Evolutionary conservation across 2,888 invertebrate species (phyloP), one percentile per base, ranked within the genome.

Genomic region (Cecidostiba fungosa): DNA sequence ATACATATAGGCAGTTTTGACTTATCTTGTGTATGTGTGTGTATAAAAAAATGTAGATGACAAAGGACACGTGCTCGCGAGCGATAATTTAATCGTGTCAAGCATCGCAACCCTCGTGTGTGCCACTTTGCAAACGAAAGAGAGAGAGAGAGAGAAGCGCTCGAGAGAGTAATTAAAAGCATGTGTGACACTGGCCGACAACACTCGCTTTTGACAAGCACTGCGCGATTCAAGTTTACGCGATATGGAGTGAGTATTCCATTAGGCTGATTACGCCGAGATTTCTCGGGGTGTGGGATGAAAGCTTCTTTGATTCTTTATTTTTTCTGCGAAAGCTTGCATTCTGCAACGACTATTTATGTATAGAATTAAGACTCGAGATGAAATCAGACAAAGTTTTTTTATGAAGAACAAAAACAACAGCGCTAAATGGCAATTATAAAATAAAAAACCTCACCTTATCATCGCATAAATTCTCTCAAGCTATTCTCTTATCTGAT

Each of bases 161-260:
- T 32, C 62, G 26, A 66, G 62, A 19, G 77, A 29, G 74, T 79
- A 84, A 84, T 84, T 84, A 84, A 84, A 84, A 3, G 66, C 36
- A 36, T 50, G 54, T 32, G 54, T n/a, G 26, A 50, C 47, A 29
- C 50, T 23, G 8, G 29, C 19, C n/a, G 59, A 12, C 54, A 36
- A 76, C 36, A 26, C 36, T 70, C 43, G 36, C 72, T n/a, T 39
- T n/a, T 12, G 72, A 72, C 70, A 72, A 23, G 72, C 6, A 6
- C n/a, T 6, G n/a, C 16, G 69, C 39, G 39, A 39, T 39, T 39
- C 70, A 39, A 19, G 36, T n/a, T 39, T 39, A n/a, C 39, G n/a
- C 39, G 70, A 72, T 39, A n/a, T 36, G n/a, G 39, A 3, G 36
- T 32, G 29, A 32, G 62, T 23, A 66, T 76, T 76, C 76, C 54